Evolutionary conservation across 2,113 vertebrate genomes (phyloP).

Genomic region (Istiophorus platypterus): DNA sequence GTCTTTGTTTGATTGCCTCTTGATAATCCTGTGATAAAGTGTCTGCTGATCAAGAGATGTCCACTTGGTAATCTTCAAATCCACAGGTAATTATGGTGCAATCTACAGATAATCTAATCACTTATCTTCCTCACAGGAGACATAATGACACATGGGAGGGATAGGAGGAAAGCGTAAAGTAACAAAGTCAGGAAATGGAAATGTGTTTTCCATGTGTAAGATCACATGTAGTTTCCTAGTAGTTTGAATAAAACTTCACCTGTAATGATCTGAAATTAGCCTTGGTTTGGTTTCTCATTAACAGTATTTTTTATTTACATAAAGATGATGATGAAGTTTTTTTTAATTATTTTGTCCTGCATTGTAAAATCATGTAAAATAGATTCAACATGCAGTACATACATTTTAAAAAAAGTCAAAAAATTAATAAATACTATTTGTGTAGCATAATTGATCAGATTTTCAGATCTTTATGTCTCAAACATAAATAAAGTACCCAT

Average conservation of each 20-base stretch:
- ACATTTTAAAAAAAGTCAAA: too few species aligned
- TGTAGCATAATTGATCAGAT: too few species aligned
- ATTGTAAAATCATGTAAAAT: too few species aligned
- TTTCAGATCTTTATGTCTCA: too few species aligned
- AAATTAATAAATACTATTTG: too few species aligned
- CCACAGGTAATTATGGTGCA: slow-evolving; percentile 76
- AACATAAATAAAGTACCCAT: too few species aligned
- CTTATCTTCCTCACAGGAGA: slow-evolving; percentile 54
- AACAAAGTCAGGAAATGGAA: slow-evolving; percentile 27
- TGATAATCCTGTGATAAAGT: slow-evolving; percentile 74
- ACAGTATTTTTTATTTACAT: background rate
- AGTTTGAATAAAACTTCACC: background rate
- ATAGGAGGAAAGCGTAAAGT: slow-evolving; percentile 9
- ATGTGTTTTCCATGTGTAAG: background rate
- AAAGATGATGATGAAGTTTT: too few species aligned
- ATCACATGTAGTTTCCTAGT: background rate
- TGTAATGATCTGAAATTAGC: background rate
- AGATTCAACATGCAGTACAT: too few species aligned
- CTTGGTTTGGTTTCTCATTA: background rate
- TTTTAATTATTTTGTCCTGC: too few species aligned
- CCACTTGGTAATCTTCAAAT: slow-evolving; percentile 74
- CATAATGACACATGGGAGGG: slow-evolving; percentile 32
- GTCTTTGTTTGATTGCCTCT: slow-evolving; percentile 65
- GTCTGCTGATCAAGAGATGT: slow-evolving; percentile 72
- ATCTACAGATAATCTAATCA: slow-evolving; percentile 80